Conservation (phyloP, 2,888 invertebrate genomes). For the Apotomis capreana region DNA sequence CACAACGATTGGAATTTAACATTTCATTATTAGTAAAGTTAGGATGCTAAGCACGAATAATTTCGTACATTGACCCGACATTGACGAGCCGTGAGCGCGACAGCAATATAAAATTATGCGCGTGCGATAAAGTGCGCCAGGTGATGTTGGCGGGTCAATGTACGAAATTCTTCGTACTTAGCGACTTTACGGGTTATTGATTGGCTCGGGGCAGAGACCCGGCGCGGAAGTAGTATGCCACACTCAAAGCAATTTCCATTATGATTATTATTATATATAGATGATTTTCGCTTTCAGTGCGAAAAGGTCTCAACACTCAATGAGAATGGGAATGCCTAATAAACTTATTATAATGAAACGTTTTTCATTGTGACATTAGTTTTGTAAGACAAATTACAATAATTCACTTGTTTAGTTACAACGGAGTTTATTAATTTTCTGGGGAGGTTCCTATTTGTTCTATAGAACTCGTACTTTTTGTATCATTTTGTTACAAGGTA, state of each 20-base stretch:
- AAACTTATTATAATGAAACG: neutral
- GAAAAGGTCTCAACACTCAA: slow-evolving; percentile 24
- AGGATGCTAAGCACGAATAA: too few species aligned
- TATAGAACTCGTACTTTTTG: too few species aligned
- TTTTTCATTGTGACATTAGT: slow-evolving; percentile 1
- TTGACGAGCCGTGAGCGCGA: too few species aligned
- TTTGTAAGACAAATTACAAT: slow-evolving; percentile 1
- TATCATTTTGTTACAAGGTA: too few species aligned
- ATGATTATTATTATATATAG: slow-evolving; percentile 38
- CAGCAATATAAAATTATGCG: too few species aligned
- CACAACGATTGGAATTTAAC: slow-evolving; percentile 18
- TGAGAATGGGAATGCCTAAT: slow-evolving; percentile 1
- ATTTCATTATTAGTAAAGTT: slow-evolving; percentile 8
- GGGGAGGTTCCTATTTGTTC: too few species aligned
- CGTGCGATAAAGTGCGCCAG: too few species aligned
- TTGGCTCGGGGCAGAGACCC: slow-evolving; percentile 18
- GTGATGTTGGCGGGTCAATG: too few species aligned
- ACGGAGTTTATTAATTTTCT: too few species aligned
- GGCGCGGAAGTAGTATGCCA: slow-evolving; percentile 26
- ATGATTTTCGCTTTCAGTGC: slow-evolving; percentile 26
- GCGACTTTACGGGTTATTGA: neutral
- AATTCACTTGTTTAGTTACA: neutral
- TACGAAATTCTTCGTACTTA: too few species aligned
- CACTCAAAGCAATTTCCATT: slow-evolving; percentile 39
- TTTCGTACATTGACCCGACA: too few species aligned